Percentiles rank a stretch among this genome's conserved stretches.
phyloP scores from a whole-genome alignment of 2,797 vertebrate species.

The Chrysocyon brachyurus region DNA sequence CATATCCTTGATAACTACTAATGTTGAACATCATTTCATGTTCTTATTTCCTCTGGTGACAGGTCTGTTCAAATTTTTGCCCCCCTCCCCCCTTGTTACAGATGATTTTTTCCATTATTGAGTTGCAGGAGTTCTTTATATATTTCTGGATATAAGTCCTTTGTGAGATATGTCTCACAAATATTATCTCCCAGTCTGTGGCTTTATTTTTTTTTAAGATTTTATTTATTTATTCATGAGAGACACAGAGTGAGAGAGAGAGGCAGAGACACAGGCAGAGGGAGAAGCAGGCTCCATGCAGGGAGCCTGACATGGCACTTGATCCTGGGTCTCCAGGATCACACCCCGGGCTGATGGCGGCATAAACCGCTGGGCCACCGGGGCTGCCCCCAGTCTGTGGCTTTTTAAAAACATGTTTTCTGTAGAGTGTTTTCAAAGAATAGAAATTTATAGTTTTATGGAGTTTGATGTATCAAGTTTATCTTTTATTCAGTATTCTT shows the following conservation, averaged over 20 bases:
- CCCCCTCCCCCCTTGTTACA: background rate
- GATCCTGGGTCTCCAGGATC: too few species aligned
- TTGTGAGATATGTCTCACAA: background rate
- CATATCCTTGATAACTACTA: background rate
- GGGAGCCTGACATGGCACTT: too few species aligned
- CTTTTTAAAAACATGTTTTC: background rate
- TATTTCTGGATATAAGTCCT: background rate
- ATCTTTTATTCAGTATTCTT: background rate
- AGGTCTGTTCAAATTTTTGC: constrained; percentile 7
- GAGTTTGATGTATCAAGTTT: background rate
- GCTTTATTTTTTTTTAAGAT: background rate
- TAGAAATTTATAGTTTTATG: background rate
- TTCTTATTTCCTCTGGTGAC: constrained; percentile 4
- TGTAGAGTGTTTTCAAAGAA: background rate
- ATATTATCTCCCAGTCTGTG: constrained; percentile 16
- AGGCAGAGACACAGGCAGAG: too few species aligned
- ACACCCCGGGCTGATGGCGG: too few species aligned
- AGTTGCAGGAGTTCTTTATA: background rate
- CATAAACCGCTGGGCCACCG: too few species aligned
- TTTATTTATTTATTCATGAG: too few species aligned
- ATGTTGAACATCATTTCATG: background rate
- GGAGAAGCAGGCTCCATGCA: too few species aligned
- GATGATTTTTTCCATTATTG: background rate
- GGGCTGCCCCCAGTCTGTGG: background rate
- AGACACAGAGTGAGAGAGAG: too few species aligned